A percentile compares a stretch with the other conserved stretches of the same genome.
phyloP scores from a whole-genome alignment of 1,140 invertebrate genomes.

The Dysdera silvatica region DNA sequence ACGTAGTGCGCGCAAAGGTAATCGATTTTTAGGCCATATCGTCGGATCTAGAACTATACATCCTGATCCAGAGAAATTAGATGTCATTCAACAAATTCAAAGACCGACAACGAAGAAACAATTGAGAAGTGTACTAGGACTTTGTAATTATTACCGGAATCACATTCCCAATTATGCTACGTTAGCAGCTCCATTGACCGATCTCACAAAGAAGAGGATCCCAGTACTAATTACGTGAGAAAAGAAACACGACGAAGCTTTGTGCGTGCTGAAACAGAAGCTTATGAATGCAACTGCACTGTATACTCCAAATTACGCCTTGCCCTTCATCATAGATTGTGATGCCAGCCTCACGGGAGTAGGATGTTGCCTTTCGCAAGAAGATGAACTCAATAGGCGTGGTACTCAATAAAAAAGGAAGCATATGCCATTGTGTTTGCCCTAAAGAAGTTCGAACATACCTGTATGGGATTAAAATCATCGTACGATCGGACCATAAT shows the following conservation, averaged over 20 bases:
- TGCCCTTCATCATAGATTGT: too few relatives aligned
- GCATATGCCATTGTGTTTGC: too few relatives aligned
- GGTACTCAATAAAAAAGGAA: too few relatives aligned
- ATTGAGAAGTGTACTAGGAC: not conserved
- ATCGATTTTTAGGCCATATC: not conserved
- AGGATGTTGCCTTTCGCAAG: too few relatives aligned
- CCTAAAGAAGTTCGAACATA: too few relatives aligned
- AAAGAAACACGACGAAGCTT: not conserved
- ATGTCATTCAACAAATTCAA: not conserved
- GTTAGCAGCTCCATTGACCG: not conserved
- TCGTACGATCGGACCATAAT: too few relatives aligned
- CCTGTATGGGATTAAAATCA: too few relatives aligned
- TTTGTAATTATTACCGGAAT: not conserved
- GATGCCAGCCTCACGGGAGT: too few relatives aligned
- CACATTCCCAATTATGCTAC: not conserved
- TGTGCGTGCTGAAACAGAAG: not conserved
- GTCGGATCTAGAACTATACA: not conserved
- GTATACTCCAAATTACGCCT: too few relatives aligned
- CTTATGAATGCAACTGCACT: not conserved
- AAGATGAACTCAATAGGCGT: too few relatives aligned
- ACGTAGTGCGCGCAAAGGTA: too few relatives aligned
- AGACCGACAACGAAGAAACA: not conserved
- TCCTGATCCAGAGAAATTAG: not conserved
- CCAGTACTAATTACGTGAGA: not conserved
- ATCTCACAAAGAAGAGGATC: not conserved